Percentiles rank a stretch among this genome's conserved stretches.
Evolutionary conservation across 2,888 invertebrate genomes (phyloP).

Genomic region (Hemithea aestivaria): DNA sequence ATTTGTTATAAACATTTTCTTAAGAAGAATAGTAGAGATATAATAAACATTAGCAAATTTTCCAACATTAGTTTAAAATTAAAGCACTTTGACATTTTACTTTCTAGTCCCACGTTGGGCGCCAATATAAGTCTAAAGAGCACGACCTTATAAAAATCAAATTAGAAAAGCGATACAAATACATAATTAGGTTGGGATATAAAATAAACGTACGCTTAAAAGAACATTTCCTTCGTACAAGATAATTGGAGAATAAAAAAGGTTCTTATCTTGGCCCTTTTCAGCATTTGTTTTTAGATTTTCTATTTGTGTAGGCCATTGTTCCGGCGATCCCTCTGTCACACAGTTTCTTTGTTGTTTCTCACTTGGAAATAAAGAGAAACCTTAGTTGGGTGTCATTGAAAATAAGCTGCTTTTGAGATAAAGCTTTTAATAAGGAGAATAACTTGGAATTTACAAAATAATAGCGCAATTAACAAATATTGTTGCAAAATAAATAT

Average conservation of each 20-base stretch:
- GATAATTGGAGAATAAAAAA: constrained; percentile 11
- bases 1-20: too few relatives aligned
- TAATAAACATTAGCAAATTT: too few relatives aligned
- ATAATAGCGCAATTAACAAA: too few relatives aligned
- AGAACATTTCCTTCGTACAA: constrained; percentile 6
- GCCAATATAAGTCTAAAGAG: not conserved
- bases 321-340: constrained; percentile 16
- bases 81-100: too few relatives aligned
- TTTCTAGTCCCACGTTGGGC: too few relatives aligned
- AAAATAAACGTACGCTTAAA: too few relatives aligned
- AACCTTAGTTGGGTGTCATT: not conserved
- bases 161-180: too few relatives aligned
- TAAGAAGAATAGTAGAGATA: too few relatives aligned
- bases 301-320: constrained; percentile 25
- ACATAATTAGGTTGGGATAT: too few relatives aligned
- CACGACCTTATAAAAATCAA: not conserved
- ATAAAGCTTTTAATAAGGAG: not conserved
- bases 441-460: too few relatives aligned
- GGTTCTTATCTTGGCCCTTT: constrained; percentile 13
- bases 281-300: constrained; percentile 21
- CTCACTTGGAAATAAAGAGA: constrained; percentile 2
- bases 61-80: too few relatives aligned
- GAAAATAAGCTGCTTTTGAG: not conserved
- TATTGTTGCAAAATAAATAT: too few relatives aligned
- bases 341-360: constrained; percentile 23